These are phyloP conservation scores for Odontamblyopus lacepedii DNA, from an alignment of 2,797 vertebrate species.

Conservation along the genomic window DNA sequence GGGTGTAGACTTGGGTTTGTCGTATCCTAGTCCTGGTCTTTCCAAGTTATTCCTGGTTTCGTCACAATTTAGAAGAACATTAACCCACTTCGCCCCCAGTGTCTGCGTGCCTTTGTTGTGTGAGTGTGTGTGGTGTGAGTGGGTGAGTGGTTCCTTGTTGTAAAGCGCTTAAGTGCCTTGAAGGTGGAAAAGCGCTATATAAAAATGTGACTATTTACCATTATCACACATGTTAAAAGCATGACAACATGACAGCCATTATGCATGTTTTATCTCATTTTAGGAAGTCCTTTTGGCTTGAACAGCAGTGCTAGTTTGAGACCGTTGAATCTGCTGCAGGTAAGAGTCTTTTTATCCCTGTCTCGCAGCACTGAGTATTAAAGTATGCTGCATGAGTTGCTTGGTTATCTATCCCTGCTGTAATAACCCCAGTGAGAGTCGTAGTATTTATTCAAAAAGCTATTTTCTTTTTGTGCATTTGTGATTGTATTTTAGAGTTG, in stretches of 20 bases:
- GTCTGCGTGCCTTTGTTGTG: too few relatives aligned
- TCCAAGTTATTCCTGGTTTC: too few relatives aligned
- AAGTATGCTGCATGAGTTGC: neutral
- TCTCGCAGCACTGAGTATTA: conserved; percentile 13
- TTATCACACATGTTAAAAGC: too few relatives aligned
- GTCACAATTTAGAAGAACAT: too few relatives aligned
- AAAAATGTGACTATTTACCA: too few relatives aligned
- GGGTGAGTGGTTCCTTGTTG: too few relatives aligned
- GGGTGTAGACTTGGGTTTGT: too few relatives aligned
- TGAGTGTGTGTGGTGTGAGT: too few relatives aligned
- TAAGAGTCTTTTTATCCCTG: conserved; percentile 62
- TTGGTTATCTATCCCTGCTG: neutral
- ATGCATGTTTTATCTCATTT: conserved; percentile 19
- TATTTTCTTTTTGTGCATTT: neutral
- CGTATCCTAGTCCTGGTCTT: too few relatives aligned
- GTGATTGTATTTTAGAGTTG: conserved; percentile 14
- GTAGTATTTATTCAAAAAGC: neutral
- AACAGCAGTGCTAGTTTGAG: conserved; percentile 89
- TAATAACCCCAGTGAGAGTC: neutral
- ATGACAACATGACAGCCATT: neutral
- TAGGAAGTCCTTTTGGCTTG: conserved; percentile 89
- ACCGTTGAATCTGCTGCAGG: conserved; percentile 95
- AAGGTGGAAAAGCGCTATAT: too few relatives aligned
- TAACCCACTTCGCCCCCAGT: too few relatives aligned
- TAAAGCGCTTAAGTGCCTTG: too few relatives aligned